Conservation (phyloP, 2,888 invertebrate species). For the Ctena decussata region DNA sequence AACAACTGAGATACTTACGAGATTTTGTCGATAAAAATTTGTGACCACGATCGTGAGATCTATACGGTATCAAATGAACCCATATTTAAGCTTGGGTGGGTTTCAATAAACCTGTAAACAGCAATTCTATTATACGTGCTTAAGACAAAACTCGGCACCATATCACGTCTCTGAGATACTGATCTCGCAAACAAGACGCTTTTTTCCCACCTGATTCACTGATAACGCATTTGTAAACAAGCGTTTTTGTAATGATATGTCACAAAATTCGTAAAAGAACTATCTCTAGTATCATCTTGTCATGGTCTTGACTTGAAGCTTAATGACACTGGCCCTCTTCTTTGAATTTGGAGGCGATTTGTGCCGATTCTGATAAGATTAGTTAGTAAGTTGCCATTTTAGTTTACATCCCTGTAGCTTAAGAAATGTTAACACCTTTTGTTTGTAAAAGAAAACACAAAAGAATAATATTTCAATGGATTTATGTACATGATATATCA, state of each 20-base stretch:
- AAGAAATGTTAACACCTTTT: neutral
- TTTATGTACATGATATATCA: no score
- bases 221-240: constrained; percentile 59
- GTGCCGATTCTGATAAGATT: neutral
- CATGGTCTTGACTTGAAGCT: neutral
- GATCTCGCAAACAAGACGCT: constrained; percentile 54
- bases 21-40: neutral
- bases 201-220: constrained; percentile 46
- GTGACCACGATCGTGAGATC: constrained; percentile 3
- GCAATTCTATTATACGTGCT: constrained; percentile 25
- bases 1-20: neutral
- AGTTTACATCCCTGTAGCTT: neutral
- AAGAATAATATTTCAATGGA: no score
- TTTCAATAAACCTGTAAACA: constrained; percentile 49
- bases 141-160: constrained; percentile 38
- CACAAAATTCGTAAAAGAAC: neutral
- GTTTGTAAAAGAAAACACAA: neutral
- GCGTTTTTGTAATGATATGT: constrained; percentile 33
- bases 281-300: neutral
- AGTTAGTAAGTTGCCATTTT: neutral
- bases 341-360: neutral
- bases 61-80: constrained; percentile 36
- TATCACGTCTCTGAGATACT: constrained; percentile 59
- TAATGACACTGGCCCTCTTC: neutral
- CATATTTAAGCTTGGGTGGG: constrained; percentile 33